Conservation (phyloP, 64 coral and sea anemone genomes). For the Acropora yongei region DNA sequence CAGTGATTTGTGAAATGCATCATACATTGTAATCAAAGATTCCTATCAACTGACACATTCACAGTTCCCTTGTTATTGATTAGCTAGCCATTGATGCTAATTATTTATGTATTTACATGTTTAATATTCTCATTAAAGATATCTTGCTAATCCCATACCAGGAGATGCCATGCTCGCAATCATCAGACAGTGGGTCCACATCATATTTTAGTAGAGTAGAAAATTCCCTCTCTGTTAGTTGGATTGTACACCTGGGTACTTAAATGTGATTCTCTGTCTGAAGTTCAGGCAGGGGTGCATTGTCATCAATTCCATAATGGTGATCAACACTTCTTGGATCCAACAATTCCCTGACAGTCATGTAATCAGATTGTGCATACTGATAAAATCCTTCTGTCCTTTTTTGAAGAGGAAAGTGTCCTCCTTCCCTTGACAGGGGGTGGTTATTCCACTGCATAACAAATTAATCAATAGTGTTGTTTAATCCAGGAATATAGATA, state of each 20-base stretch:
- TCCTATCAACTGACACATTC: too few species aligned
- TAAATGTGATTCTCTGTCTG: conserved; percentile 70
- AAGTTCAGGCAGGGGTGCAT: conserved; percentile 64
- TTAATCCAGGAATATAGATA: conserved; percentile 62
- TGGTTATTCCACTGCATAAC: conserved; percentile 78
- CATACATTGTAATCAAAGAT: too few species aligned
- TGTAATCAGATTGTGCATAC: conserved; percentile 50
- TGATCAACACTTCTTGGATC: conserved; percentile 33
- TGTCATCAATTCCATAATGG: conserved; percentile 68
- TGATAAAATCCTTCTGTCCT: conserved; percentile 60
- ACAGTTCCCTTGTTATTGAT: too few species aligned
- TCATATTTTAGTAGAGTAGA: not conserved
- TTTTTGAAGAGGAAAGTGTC: conserved; percentile 42
- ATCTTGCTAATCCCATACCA: conserved; percentile 12
- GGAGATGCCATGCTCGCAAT: conserved; percentile 58
- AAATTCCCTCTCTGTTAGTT: conserved; percentile 41
- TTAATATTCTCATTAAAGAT: conserved; percentile 19
- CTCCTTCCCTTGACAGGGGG: conserved; percentile 23
- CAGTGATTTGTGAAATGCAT: too few species aligned
- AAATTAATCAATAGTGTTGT: conserved; percentile 57
- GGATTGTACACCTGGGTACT: conserved; percentile 41
- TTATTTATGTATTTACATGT: too few species aligned
- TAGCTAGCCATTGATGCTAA: too few species aligned
- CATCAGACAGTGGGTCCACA: conserved; percentile 55
- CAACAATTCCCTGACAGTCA: conserved; percentile 32